These are phyloP conservation scores for Lasius fuliginosus DNA, from an alignment of 2,888 invertebrate genomes.

Conservation along the genomic window DNA sequence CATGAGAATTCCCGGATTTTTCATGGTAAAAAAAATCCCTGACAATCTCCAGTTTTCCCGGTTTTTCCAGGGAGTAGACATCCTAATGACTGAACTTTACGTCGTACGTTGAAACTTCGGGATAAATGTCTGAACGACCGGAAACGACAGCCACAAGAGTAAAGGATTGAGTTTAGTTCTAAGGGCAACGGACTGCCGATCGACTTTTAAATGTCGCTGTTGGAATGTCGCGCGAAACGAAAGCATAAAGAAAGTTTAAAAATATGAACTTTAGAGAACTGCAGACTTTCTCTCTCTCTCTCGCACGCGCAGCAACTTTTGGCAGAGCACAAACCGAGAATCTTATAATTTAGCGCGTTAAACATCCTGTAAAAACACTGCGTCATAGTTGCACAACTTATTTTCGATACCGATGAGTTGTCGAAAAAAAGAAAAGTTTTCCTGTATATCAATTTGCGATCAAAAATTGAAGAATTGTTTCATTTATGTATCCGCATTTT, in stretches of 20 bases:
- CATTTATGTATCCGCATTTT: not conserved
- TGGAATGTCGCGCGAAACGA: slow-evolving; percentile 23
- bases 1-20: too few relatives aligned
- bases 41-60: too few relatives aligned
- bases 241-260: slow-evolving; percentile 51
- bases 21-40: too few relatives aligned
- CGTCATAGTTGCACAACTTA: not conserved
- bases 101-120: slow-evolving; percentile 63
- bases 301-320: not conserved
- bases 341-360: not conserved
- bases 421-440: not conserved
- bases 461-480: not conserved
- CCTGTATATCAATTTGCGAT: not conserved
- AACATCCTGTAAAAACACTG: not conserved
- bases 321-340: not conserved
- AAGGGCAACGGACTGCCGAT: slow-evolving; percentile 67
- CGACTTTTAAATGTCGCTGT: slow-evolving; percentile 57
- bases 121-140: slow-evolving; percentile 72
- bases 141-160: slow-evolving; percentile 61
- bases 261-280: slow-evolving; percentile 36
- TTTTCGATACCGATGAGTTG: not conserved
- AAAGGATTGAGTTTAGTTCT: slow-evolving; percentile 69
- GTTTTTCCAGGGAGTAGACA: too few relatives aligned
- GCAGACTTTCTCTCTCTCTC: not conserved
- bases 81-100: slow-evolving; percentile 48